Conservation (phyloP, 2,888 invertebrate species). For the Drosophila flavopinicola region DNA sequence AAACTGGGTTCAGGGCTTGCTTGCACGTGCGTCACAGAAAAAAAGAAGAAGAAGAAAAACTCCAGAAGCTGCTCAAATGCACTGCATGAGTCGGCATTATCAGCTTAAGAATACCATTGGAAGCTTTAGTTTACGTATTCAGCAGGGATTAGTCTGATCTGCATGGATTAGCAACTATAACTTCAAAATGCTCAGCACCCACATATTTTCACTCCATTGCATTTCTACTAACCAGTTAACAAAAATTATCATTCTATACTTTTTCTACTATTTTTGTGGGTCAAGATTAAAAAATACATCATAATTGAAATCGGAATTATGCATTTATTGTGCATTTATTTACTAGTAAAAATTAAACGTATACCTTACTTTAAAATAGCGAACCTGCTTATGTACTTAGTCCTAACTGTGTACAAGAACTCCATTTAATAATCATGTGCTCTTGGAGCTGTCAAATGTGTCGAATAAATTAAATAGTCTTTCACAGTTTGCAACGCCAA, state of each 20-base stretch:
- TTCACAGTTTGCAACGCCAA: conserved; percentile 2
- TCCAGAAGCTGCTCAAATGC: conserved; percentile 8
- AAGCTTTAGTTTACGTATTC: background rate
- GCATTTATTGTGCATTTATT: too few relatives aligned
- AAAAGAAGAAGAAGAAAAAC: background rate
- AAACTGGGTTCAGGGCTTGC: conserved; percentile 18
- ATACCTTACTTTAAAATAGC: too few relatives aligned
- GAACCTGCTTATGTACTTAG: background rate
- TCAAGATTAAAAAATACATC: too few relatives aligned
- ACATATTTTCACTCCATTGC: too few relatives aligned
- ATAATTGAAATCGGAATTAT: too few relatives aligned
- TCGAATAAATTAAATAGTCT: conserved; percentile 14
- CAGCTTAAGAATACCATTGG: background rate
- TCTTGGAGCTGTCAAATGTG: conserved; percentile 9
- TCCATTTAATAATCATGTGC: background rate
- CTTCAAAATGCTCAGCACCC: too few relatives aligned
- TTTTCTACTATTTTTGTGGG: too few relatives aligned
- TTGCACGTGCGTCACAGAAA: conserved; percentile 8
- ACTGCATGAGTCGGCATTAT: conserved; percentile 18
- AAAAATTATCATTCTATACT: too few relatives aligned
- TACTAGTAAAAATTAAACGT: too few relatives aligned
- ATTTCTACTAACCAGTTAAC: too few relatives aligned
- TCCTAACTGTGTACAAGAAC: background rate
- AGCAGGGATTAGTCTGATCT: background rate
- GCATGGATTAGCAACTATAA: background rate